Percentiles rank a stretch among this genome's conserved stretches.
phyloP scores from a whole-genome alignment of 2,888 invertebrate genomes.

The Dilophus febrilis region DNA sequence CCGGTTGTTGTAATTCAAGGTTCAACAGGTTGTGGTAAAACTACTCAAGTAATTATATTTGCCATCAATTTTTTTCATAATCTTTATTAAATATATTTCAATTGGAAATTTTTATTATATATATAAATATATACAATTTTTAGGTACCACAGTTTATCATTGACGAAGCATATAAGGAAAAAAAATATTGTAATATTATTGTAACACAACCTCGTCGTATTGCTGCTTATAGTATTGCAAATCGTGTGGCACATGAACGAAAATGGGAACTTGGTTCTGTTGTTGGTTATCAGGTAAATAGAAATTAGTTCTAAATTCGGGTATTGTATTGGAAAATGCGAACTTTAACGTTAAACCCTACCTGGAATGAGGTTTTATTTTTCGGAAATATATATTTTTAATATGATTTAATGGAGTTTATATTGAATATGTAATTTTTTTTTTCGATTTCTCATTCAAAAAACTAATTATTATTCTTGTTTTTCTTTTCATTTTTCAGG shows the following conservation, averaged over 20 bases:
- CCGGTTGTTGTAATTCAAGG: conserved; percentile 76
- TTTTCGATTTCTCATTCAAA: too few relatives aligned
- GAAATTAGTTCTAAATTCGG: not conserved
- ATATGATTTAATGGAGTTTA: too few relatives aligned
- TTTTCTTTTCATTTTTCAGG: conserved; percentile 11
- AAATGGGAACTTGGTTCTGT: conserved; percentile 65
- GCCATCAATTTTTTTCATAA: too few relatives aligned
- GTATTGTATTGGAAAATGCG: too few relatives aligned
- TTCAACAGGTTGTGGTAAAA: conserved; percentile 37
- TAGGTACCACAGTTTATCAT: conserved; percentile 77
- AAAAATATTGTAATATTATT: conserved; percentile 62
- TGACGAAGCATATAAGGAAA: conserved; percentile 49
- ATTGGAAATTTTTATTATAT: not conserved
- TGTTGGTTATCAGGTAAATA: conserved; percentile 71
- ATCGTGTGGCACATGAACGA: conserved; percentile 66
- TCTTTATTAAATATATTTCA: too few relatives aligned
- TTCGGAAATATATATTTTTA: not conserved
- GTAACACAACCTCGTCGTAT: conserved; percentile 90
- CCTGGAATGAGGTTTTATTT: too few relatives aligned
- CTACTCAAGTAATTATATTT: not conserved
- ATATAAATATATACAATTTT: conserved; percentile 31
- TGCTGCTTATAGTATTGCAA: conserved; percentile 80
- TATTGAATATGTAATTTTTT: not conserved
- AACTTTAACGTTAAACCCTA: too few relatives aligned
- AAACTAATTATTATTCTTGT: conserved; percentile 3